Conservation (phyloP, 2,797 vertebrate genomes). For the Amblyraja radiata region DNA sequence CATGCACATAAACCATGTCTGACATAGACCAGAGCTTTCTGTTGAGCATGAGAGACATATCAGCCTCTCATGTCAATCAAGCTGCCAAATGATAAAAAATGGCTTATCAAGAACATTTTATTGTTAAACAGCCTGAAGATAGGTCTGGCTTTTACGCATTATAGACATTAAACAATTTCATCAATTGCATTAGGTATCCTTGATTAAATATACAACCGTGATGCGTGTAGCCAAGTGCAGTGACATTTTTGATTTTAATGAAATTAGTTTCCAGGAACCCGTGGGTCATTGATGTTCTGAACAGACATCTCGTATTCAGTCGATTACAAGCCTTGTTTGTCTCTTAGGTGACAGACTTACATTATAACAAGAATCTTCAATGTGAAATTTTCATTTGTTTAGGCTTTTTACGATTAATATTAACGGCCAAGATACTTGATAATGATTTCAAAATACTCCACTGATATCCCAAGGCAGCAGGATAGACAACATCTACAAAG, state of each 20-base stretch:
- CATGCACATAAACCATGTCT: no score
- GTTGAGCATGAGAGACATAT: neutral
- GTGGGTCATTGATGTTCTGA: conserved; percentile 9
- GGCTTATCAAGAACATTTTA: neutral
- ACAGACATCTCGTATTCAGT: neutral
- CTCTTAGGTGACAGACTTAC: neutral
- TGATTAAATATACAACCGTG: conserved; percentile 16
- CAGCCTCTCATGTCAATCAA: neutral
- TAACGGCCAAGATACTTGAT: neutral
- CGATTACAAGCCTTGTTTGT: neutral
- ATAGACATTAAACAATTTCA: conserved; percentile 18
- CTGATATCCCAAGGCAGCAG: neutral
- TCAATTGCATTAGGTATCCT: conserved; percentile 25
- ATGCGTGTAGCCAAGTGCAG: neutral
- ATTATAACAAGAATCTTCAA: neutral
- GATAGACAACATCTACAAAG: no score
- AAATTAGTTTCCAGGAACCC: conserved; percentile 20
- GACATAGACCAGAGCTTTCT: neutral
- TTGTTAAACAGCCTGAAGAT: conserved; percentile 32
- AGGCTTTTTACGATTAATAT: neutral
- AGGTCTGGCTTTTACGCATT: conserved; percentile 30
- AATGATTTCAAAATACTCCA: neutral
- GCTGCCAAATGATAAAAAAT: neutral
- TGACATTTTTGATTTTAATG: conserved; percentile 30
- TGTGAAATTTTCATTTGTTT: neutral